phyloP scores from a whole-genome alignment of 2,888 invertebrate genomes.

The Pseudanteris insignis region DNA sequence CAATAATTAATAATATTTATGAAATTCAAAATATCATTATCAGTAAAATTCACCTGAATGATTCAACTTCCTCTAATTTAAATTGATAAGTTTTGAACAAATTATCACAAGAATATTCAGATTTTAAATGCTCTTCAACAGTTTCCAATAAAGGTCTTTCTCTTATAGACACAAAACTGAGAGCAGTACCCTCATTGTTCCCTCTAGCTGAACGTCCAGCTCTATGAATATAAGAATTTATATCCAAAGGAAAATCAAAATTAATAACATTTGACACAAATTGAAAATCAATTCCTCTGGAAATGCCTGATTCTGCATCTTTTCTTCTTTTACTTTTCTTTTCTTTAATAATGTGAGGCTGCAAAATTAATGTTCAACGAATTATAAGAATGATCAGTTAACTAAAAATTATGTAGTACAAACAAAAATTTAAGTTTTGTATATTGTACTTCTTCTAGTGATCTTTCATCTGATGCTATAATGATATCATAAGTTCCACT shows the following conservation, averaged over 20 bases:
- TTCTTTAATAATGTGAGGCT: conserved; percentile 57
- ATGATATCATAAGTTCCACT: conserved; percentile 92
- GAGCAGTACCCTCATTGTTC: conserved; percentile 83
- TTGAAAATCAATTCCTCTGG: conserved; percentile 98
- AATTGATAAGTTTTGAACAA: conserved; percentile 86
- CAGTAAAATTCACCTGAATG: conserved; percentile 80
- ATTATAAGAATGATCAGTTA: no score
- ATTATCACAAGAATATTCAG: conserved; percentile 72
- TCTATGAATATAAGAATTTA: conserved; percentile 92
- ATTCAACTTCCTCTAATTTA: conserved; percentile 93
- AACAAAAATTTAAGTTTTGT: neutral
- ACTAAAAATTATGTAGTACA: neutral
- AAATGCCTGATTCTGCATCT: conserved; percentile 94
- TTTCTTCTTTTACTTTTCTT: conserved; percentile 73
- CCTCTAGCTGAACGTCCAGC: conserved; percentile 93
- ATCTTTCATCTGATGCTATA: conserved; percentile 94
- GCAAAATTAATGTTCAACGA: conserved; percentile 13
- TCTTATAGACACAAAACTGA: conserved; percentile 87
- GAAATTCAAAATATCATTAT: no score
- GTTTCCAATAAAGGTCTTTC: conserved; percentile 79
- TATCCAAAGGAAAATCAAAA: conserved; percentile 94
- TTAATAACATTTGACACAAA: conserved; percentile 97
- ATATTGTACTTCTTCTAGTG: conserved; percentile 74
- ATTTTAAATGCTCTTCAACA: conserved; percentile 79
- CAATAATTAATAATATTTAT: no score